Evolutionary conservation across 2,797 vertebrate genomes (phyloP).

Genomic region (Sebastes trivittatus): DNA sequence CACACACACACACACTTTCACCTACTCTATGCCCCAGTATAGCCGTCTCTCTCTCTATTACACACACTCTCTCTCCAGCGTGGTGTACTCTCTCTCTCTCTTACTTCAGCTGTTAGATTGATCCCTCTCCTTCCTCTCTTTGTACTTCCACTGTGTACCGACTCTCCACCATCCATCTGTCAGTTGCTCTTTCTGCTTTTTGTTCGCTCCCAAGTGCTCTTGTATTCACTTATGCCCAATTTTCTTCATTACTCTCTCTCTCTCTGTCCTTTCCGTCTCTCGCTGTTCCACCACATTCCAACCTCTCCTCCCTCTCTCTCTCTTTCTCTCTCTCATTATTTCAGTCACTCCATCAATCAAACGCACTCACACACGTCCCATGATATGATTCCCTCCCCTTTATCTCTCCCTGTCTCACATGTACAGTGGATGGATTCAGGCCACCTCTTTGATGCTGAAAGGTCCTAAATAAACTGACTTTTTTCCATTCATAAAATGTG

Average conservation of each 20-base stretch:
- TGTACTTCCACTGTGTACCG: slow-evolving; percentile 31
- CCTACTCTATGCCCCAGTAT: slow-evolving; percentile 63
- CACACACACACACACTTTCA: slow-evolving; percentile 63
- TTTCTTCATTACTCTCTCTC: slow-evolving; percentile 52
- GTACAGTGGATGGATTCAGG: slow-evolving; percentile 24
- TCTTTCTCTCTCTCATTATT: slow-evolving; percentile 41
- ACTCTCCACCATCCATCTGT: slow-evolving; percentile 49
- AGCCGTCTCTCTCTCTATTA: slow-evolving; percentile 31
- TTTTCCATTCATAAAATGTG: slow-evolving; percentile 4
- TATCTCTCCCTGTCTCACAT: background rate
- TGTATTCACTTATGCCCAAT: slow-evolving; percentile 51
- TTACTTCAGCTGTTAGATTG: slow-evolving; percentile 50
- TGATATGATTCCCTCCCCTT: slow-evolving; percentile 21
- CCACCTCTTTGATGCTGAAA: slow-evolving; percentile 1
- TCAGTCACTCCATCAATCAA: slow-evolving; percentile 54
- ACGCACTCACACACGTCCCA: slow-evolving; percentile 20
- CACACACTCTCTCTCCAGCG: slow-evolving; percentile 1
- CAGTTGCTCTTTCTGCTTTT: slow-evolving; percentile 12
- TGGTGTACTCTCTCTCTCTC: slow-evolving; percentile 13
- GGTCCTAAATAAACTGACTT: background rate
- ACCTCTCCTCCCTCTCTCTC: background rate
- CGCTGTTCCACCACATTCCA: slow-evolving; percentile 1
- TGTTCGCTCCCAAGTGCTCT: slow-evolving; percentile 47
- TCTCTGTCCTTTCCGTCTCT: slow-evolving; percentile 18
- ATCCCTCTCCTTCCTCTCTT: slow-evolving; percentile 47